Conservation (phyloP, 2,113 vertebrate genomes). For the Protobothrops mucrosquamatus region DNA sequence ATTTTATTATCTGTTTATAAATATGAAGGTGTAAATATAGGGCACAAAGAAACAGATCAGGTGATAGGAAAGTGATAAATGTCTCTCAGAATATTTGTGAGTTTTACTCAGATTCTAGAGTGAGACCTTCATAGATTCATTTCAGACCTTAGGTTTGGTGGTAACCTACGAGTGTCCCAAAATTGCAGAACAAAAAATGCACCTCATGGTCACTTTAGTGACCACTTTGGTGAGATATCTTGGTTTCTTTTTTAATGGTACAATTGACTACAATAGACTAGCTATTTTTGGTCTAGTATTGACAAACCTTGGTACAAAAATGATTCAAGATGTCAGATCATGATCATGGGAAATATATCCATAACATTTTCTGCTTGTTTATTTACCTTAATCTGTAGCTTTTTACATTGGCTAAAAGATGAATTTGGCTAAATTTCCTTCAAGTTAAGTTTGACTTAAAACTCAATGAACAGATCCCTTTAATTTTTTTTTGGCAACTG, state of each 20-base stretch:
- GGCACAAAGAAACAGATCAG: neutral
- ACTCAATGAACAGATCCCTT: neutral
- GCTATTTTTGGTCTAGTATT: constrained; percentile 44
- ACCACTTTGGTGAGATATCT: constrained; percentile 25
- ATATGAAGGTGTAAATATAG: neutral
- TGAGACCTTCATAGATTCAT: neutral
- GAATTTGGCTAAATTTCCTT: neutral
- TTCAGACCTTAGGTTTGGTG: neutral
- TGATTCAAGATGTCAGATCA: neutral
- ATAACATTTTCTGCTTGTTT: neutral
- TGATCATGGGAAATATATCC: neutral
- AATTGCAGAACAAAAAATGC: neutral
- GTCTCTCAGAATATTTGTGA: neutral
- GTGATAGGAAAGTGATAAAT: neutral
- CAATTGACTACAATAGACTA: neutral
- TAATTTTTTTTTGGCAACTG: neutral
- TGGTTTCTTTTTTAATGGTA: fast-evolving
- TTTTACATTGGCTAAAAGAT: neutral
- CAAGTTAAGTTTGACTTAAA: neutral
- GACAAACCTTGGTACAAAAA: constrained; percentile 41
- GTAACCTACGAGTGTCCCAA: neutral
- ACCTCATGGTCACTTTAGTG: neutral
- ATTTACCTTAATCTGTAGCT: neutral
- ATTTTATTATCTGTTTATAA: neutral
- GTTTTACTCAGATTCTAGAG: neutral